These are phyloP conservation scores for Cuculus canorus DNA, from an alignment of 2,797 vertebrate genomes.

Conservation along the genomic window DNA sequence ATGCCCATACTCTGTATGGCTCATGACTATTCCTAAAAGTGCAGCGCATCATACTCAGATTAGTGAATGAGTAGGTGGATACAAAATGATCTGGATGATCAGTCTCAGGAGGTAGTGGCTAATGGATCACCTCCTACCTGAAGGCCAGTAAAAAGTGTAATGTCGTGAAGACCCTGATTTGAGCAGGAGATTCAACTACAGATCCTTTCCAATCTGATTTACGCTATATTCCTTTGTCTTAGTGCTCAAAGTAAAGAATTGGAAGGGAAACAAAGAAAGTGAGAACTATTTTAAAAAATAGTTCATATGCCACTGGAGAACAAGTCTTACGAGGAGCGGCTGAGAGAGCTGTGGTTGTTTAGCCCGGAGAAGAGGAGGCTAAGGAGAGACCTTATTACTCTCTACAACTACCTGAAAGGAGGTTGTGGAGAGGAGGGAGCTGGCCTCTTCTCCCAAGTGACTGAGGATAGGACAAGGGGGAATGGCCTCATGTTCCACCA, in stretches of 20 bases:
- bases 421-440: no score
- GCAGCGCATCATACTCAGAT: neutral
- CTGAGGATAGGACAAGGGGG: no score
- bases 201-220: neutral
- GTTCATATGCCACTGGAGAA: rapidly evolving
- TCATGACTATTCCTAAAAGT: neutral
- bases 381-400: no score
- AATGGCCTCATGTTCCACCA: no score
- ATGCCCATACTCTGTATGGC: rapidly evolving
- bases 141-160: neutral
- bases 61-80: neutral
- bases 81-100: neutral
- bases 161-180: neutral
- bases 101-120: neutral
- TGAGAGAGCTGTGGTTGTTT: no score
- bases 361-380: no score
- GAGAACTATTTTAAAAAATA: neutral
- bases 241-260: neutral
- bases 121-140: neutral
- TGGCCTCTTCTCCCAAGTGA: no score
- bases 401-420: no score
- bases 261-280: neutral
- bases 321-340: no score
- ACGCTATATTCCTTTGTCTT: neutral
- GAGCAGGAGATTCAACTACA: neutral